Evolutionary conservation across 2,888 invertebrate species (phyloP).

Genomic region (Phragmatobia fuliginosa): DNA sequence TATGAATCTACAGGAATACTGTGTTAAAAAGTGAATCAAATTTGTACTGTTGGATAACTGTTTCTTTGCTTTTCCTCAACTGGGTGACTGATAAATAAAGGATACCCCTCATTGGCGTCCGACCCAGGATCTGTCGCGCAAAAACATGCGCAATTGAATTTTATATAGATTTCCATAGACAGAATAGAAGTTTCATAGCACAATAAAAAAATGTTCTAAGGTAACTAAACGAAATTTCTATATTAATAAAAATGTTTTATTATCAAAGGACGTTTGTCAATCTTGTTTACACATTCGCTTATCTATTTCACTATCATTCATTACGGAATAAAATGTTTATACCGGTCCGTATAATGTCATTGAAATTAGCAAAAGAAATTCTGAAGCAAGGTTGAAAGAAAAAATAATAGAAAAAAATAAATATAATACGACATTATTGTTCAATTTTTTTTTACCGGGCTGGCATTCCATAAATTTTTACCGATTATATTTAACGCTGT

Average conservation of each 20-base stretch:
- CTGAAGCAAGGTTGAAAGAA: neutral
- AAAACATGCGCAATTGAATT: too few species aligned
- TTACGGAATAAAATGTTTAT: neutral
- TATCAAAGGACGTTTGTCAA: neutral
- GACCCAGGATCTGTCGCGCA: too few species aligned
- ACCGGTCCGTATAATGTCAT: neutral
- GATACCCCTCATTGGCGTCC: too few species aligned
- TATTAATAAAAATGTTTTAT: neutral
- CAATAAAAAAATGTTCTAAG: neutral
- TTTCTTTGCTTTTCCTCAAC: neutral
- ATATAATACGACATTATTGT: neutral
- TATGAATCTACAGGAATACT: neutral
- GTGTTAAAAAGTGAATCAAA: neutral
- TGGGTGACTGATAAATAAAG: too few species aligned
- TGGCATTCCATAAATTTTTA: neutral
- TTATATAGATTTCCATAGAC: too few species aligned
- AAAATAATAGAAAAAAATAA: neutral
- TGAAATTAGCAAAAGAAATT: neutral
- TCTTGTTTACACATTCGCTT: conserved; percentile 5
- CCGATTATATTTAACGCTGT: neutral
- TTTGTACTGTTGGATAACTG: neutral
- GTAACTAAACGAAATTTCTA: neutral
- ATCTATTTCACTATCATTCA: neutral
- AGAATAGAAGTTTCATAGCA: too few species aligned
- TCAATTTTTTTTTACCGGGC: neutral